Evolutionary conservation across 2,888 invertebrate genomes (phyloP).

Genomic region (Drosophila eohydei): DNA sequence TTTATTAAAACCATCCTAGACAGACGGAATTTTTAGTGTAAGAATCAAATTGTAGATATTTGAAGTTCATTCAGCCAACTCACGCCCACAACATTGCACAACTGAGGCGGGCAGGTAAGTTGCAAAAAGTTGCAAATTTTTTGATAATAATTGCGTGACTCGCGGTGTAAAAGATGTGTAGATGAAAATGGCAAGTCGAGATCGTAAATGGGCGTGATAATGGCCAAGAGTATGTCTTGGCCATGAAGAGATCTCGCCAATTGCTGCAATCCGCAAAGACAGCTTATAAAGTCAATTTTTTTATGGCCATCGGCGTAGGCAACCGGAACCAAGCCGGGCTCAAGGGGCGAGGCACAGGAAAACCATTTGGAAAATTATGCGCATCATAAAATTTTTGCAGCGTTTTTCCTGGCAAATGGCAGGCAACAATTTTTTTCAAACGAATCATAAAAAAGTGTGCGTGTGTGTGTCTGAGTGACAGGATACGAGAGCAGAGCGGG

Average conservation of each 20-base stretch:
- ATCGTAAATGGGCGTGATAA: conserved; percentile 66
- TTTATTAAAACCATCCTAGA: neutral
- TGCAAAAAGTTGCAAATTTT: conserved; percentile 6
- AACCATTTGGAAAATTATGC: conserved; percentile 69
- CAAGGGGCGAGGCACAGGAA: conserved; percentile 40
- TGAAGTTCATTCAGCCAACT: conserved; percentile 17
- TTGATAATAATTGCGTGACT: conserved; percentile 42
- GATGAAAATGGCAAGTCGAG: conserved; percentile 30
- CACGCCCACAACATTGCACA: conserved; percentile 1
- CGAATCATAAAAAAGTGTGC: conserved; percentile 68
- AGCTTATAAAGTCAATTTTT: conserved; percentile 77
- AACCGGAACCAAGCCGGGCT: conserved; percentile 54
- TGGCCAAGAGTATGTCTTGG: conserved; percentile 9
- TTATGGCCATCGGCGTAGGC: conserved; percentile 57
- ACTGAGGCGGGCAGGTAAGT: conserved; percentile 32
- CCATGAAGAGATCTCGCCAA: conserved; percentile 27
- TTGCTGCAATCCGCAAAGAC: conserved; percentile 39
- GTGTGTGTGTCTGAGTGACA: conserved; percentile 21
- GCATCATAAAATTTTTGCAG: conserved; percentile 69
- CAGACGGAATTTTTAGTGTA: neutral
- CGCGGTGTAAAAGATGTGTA: conserved; percentile 33
- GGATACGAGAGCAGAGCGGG: conserved; percentile 27
- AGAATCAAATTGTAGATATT: neutral
- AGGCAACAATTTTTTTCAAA: conserved; percentile 43
- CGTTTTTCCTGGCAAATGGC: conserved; percentile 51